These are phyloP conservation scores for Molanna angustata DNA, from an alignment of 2,888 invertebrate genomes.

Conservation along the genomic window DNA sequence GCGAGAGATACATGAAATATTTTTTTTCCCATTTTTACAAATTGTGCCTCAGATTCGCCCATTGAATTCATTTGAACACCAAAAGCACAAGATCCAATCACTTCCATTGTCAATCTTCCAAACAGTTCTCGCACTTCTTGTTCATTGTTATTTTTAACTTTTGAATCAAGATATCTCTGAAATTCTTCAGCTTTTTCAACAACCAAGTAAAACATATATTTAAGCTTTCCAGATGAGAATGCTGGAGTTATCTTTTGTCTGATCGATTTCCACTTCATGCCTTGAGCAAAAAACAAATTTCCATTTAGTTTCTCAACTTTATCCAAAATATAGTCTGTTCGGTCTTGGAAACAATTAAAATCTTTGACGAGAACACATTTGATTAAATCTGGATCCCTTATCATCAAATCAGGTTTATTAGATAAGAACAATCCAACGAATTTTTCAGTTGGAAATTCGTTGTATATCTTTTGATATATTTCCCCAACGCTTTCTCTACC, in stretches of 20 bases:
- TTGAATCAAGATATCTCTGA: conserved; percentile 33
- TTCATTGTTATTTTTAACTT: conserved; percentile 3
- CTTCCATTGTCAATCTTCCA: conserved; percentile 24
- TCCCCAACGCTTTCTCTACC: conserved; percentile 34
- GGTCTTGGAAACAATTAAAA: conserved; percentile 40
- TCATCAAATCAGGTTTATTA: conserved; percentile 39
- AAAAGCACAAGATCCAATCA: conserved; percentile 37
- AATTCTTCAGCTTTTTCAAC: conserved; percentile 39
- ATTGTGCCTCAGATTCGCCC: conserved; percentile 18
- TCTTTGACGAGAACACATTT: conserved; percentile 43
- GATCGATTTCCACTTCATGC: conserved; percentile 40
- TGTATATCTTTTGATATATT: conserved; percentile 38
- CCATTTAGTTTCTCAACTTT: conserved; percentile 36
- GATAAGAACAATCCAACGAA: conserved; percentile 41
- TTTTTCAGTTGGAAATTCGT: conserved; percentile 39
- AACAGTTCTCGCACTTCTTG: conserved; percentile 20
- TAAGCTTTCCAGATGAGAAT: conserved; percentile 43
- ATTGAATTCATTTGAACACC: conserved; percentile 34
- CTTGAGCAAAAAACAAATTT: conserved; percentile 42
- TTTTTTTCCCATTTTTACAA: conserved; percentile 22
- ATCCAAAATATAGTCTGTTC: conserved; percentile 40
- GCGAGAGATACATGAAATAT: conserved; percentile 9
- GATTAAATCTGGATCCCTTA: conserved; percentile 42
- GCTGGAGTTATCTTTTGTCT: conserved; percentile 41
- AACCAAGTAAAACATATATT: conserved; percentile 42